Evolutionary conservation across 2,797 vertebrate species (phyloP).

Genomic region (Vultur gryphus): DNA sequence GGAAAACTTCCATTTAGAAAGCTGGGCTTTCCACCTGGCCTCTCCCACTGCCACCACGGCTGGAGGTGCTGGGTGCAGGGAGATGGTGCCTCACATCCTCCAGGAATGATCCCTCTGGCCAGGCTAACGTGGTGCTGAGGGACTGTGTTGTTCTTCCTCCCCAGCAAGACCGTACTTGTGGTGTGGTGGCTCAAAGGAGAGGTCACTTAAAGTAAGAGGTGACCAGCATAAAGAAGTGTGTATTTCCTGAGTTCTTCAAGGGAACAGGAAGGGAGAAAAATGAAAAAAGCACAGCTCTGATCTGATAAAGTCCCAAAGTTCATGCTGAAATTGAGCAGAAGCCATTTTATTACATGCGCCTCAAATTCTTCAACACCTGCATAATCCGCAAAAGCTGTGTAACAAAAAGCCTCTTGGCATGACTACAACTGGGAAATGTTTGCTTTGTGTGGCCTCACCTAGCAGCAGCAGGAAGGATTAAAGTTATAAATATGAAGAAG

Average conservation of each 20-base stretch:
- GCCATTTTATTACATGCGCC: not conserved
- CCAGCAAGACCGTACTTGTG: not conserved
- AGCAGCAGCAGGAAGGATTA: conserved; percentile 7
- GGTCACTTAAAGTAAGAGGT: not conserved
- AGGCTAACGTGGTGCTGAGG: not conserved
- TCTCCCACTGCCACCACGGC: not conserved
- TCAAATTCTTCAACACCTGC: not conserved
- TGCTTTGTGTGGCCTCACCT: not conserved
- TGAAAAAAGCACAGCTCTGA: not conserved
- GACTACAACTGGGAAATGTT: not conserved
- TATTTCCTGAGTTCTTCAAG: not conserved
- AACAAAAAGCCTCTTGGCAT: not conserved
- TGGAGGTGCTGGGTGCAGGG: not conserved
- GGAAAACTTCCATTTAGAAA: not conserved
- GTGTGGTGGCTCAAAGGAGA: not conserved
- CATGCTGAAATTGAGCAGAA: not conserved
- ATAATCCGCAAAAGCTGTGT: not conserved
- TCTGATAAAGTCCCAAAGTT: not conserved
- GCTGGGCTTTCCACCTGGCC: not conserved
- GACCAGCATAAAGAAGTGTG: not conserved
- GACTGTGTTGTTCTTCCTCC: not conserved
- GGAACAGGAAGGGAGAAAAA: not conserved
- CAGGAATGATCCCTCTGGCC: not conserved
- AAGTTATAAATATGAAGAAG: not conserved
- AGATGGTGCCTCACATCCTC: not conserved